Base-by-base conservation (phyloP, 2,888 invertebrate species). In the Xestia rhomboidea region DNA sequence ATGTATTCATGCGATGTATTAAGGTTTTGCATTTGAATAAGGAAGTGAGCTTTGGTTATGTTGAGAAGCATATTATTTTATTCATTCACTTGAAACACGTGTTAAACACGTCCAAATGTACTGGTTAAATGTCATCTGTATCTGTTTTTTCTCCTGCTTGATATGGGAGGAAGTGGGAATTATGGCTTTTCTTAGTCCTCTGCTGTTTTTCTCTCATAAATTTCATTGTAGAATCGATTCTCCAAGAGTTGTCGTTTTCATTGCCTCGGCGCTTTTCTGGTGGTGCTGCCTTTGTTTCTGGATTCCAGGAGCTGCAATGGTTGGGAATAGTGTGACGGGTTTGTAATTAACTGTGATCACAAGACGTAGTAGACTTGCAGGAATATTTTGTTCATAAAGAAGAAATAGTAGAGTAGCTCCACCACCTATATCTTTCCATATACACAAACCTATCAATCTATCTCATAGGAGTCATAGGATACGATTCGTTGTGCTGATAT, bases 1-100 rank as follows among this genome's bases (percentile, higher is more conserved):
- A 62, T 62, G 34, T 13, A 41, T 63, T 38, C 38, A 63, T 60
- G 30, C 2, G n/a, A 57, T 71, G 11, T 67, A 66, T 81, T n/a
- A 18, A 6, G 1, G 24, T 62, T 49, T 49, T 62, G 11, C 51
- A 44, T 70, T 77, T 69, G 10, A 62, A 57, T 67, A 8, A 44
- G 60, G 54, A 63, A n/a, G 21, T 44, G 1, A 21, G 18, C 18
- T 57, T 49, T 54, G 46, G 10, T 2, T n/a, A 0, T 15, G 10
- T 10, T 41, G 15, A 34, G 30, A 15, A 15, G 6, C 3, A 44
- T 60, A 77, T 68, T 60, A 77, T 68, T 57, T 49, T 38, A 30
- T 49, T 66, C 38, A 46, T 63, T 15, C 11, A 74, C 2, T 30
- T 5, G 24, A 64, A 27, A 38, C 24, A 38, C 11, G 27, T 46